phyloP scores from a whole-genome alignment of 2,888 invertebrate species.

The Scaptomyza caliginosa region DNA sequence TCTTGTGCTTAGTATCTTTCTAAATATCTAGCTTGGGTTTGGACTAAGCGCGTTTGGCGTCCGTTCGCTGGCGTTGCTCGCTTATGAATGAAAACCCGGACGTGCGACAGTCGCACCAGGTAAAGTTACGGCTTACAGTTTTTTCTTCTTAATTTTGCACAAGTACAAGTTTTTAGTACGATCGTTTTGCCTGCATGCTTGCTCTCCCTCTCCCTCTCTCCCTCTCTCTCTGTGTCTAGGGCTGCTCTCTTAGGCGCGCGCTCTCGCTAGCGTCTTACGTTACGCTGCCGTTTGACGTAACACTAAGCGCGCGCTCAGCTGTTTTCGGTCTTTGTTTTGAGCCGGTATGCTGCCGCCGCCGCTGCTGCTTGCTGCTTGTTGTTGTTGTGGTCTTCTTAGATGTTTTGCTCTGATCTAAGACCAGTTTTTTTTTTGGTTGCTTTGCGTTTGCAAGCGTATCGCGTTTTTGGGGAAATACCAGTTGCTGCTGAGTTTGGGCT shows the following conservation, averaged over 20 bases:
- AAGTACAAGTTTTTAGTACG: constrained; percentile 48
- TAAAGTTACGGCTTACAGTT: constrained; percentile 65
- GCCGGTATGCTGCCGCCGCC: constrained; percentile 45
- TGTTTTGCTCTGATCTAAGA: constrained; percentile 28
- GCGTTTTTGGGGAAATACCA: constrained; percentile 68
- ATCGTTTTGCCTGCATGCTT: constrained; percentile 19
- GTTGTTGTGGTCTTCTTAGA: neutral
- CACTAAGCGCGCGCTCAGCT: constrained; percentile 50
- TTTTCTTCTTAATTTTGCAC: constrained; percentile 25
- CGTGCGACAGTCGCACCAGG: constrained; percentile 69
- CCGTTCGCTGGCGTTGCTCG: constrained; percentile 83
- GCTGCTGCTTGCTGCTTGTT: no score
- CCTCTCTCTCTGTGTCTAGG: constrained; percentile 6
- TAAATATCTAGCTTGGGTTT: constrained; percentile 26
- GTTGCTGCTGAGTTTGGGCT: neutral
- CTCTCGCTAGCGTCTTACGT: neutral
- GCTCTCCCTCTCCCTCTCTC: neutral
- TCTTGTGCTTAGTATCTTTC: constrained; percentile 12
- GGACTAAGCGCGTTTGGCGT: constrained; percentile 67
- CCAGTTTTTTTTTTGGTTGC: constrained; percentile 38
- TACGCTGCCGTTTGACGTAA: constrained; percentile 16
- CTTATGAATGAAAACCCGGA: constrained; percentile 83
- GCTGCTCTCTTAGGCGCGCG: neutral
- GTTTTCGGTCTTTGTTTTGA: constrained; percentile 50
- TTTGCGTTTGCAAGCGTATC: neutral